These are phyloP conservation scores for Melanotaenia boesemani DNA, from an alignment of 2,797 vertebrate genomes.

Conservation along the genomic window DNA sequence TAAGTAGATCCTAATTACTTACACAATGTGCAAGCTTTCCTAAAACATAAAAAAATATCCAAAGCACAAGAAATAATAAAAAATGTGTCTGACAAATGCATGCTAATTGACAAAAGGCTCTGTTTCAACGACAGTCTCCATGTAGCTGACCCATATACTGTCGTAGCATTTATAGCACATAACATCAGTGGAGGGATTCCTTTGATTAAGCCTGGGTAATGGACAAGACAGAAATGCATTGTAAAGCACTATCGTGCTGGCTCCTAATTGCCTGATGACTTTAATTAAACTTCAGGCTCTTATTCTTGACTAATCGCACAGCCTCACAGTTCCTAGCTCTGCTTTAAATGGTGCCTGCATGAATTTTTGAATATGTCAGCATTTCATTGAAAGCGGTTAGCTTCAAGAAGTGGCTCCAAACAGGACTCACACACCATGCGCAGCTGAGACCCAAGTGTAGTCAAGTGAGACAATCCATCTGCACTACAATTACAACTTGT, in stretches of 20 bases:
- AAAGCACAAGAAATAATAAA: slow-evolving; percentile 30
- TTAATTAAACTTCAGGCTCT: slow-evolving; percentile 84
- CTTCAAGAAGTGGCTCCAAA: slow-evolving; percentile 62
- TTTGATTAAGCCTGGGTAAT: slow-evolving; percentile 77
- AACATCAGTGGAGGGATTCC: slow-evolving; percentile 70
- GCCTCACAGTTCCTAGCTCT: slow-evolving; percentile 51
- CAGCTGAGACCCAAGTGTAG: slow-evolving; percentile 38
- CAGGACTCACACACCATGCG: slow-evolving; percentile 37
- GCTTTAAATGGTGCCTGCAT: slow-evolving; percentile 55
- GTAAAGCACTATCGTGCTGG: slow-evolving; percentile 70
- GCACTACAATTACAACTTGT: slow-evolving; percentile 50
- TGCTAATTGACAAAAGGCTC: slow-evolving; percentile 45
- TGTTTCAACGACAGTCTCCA: slow-evolving; percentile 35
- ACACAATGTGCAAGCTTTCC: not conserved
- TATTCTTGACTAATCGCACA: slow-evolving; percentile 77
- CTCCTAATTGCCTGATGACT: slow-evolving; percentile 82
- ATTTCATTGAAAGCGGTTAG: slow-evolving; percentile 59
- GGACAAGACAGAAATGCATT: slow-evolving; percentile 78
- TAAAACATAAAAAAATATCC: not conserved
- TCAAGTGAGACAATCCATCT: slow-evolving; percentile 56
- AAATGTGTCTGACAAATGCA: slow-evolving; percentile 7
- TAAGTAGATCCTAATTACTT: slow-evolving; percentile 11
- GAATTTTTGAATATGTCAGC: slow-evolving; percentile 76
- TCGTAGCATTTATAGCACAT: slow-evolving; percentile 67
- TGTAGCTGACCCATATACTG: slow-evolving; percentile 63